Conservation (phyloP, 2,797 vertebrate genomes). For the Crocodylus rhombifer region DNA sequence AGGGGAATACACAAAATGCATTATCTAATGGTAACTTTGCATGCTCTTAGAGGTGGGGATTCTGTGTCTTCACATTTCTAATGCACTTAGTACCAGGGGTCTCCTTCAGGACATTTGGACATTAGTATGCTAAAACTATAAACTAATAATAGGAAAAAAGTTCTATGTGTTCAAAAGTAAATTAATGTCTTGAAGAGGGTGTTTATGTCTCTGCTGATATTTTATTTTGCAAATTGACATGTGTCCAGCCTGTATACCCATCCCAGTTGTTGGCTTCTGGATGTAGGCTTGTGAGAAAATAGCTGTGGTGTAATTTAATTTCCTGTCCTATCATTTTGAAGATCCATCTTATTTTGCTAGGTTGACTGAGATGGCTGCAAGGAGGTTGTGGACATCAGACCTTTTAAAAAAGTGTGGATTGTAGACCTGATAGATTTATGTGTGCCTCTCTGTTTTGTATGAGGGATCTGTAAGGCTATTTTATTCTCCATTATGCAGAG, state of each 20-base stretch:
- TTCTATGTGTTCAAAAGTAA: neutral
- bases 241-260: too few relatives aligned
- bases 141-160: neutral
- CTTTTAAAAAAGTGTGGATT: neutral
- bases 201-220: too few relatives aligned
- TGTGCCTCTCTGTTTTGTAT: neutral
- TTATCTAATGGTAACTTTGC: neutral
- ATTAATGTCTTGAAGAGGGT: too few relatives aligned
- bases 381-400: conserved; percentile 31
- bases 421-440: neutral
- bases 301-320: conserved; percentile 2
- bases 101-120: neutral
- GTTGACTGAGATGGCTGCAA: conserved; percentile 16
- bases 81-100: neutral
- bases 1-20: neutral
- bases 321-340: conserved; percentile 30
- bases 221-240: too few relatives aligned
- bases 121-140: neutral
- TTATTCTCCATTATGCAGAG: neutral
- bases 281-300: too few relatives aligned
- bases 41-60: neutral
- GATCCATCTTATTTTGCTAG: conserved; percentile 11
- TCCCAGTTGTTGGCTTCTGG: too few relatives aligned
- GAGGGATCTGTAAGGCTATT: neutral
- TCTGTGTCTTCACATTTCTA: neutral